phyloP scores from a whole-genome alignment of 2,888 invertebrate genomes.

The Anoplius nigerrimus region DNA sequence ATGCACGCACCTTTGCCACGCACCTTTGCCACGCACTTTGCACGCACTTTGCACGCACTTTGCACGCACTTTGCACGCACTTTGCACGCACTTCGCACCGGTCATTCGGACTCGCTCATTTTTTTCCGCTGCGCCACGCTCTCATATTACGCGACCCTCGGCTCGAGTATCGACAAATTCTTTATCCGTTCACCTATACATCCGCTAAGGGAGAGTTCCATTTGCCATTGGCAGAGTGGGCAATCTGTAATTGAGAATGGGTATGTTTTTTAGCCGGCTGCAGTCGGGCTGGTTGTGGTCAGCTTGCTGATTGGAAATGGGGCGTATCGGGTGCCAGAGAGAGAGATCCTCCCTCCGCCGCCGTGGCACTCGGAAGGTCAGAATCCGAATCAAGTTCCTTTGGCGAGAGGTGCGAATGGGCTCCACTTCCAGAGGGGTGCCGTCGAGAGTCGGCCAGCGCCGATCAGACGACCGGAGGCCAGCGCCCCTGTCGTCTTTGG shows the following conservation, averaged over 20 bases:
- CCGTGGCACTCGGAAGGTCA: conserved; percentile 12
- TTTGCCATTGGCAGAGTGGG: too few relatives aligned
- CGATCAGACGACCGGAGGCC: conserved; percentile 17
- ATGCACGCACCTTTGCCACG: too few relatives aligned
- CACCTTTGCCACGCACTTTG: not conserved
- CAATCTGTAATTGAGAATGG: too few relatives aligned
- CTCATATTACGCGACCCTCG: too few relatives aligned
- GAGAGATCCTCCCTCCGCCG: conserved; percentile 29
- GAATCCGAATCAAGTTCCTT: conserved; percentile 7
- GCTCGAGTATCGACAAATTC: too few relatives aligned
- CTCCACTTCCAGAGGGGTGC: conserved; percentile 74
- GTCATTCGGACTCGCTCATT: too few relatives aligned
- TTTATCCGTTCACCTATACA: too few relatives aligned
- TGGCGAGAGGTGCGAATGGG: conserved; percentile 33
- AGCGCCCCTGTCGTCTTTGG: conserved; percentile 67
- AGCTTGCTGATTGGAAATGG: conserved; percentile 9
- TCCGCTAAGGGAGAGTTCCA: too few relatives aligned
- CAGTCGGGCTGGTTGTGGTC: conserved; percentile 33
- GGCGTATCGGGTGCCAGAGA: conserved; percentile 30
- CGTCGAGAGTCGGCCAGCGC: conserved; percentile 74
- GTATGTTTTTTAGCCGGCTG: not conserved
- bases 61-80: too few relatives aligned
- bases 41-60: too few relatives aligned
- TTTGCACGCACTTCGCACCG: too few relatives aligned
- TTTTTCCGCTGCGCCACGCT: too few relatives aligned